Evolutionary conservation across 2,888 invertebrate species (phyloP).

Genomic region (Lordiphosa fenestrarum): DNA sequence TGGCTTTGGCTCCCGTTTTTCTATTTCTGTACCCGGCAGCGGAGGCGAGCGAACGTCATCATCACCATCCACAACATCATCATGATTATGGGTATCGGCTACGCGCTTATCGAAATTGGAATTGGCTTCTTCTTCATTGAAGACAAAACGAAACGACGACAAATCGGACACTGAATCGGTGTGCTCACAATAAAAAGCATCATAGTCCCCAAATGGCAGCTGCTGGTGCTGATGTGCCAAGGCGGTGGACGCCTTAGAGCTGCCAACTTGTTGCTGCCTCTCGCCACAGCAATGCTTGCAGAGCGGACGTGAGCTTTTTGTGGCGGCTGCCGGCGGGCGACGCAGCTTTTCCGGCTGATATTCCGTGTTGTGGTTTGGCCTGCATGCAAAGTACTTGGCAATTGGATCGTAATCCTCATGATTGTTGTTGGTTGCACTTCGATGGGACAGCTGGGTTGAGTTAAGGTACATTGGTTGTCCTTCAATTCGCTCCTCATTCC

Average conservation of each 20-base stretch:
- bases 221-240: constrained; percentile 27
- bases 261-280: constrained; percentile 49
- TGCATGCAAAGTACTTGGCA: constrained; percentile 29
- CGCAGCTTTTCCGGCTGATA: constrained; percentile 27
- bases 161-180: constrained; percentile 78
- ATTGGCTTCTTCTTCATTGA: constrained; percentile 72
- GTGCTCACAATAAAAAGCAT: constrained; percentile 60
- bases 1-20: constrained; percentile 61
- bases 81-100: constrained; percentile 18
- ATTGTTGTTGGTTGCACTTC: constrained; percentile 26
- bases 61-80: constrained; percentile 26
- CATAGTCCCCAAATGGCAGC: constrained; percentile 56
- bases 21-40: constrained; percentile 66
- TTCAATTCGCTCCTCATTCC: constrained; percentile 32
- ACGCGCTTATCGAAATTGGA: constrained; percentile 32
- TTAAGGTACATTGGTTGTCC: constrained; percentile 23
- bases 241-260: constrained; percentile 26
- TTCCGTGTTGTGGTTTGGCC: constrained; percentile 20
- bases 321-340: constrained; percentile 30
- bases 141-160: constrained; percentile 78
- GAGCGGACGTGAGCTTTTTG: constrained; percentile 68
- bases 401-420: constrained; percentile 30
- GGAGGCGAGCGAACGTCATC: constrained; percentile 24
- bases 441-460: constrained; percentile 21
- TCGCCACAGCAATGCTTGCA: constrained; percentile 76